Evolutionary conservation across 2,888 invertebrate genomes (phyloP), one percentile per base, ranked within the genome.

Genomic region (Sceliomorpha sp.): DNA sequence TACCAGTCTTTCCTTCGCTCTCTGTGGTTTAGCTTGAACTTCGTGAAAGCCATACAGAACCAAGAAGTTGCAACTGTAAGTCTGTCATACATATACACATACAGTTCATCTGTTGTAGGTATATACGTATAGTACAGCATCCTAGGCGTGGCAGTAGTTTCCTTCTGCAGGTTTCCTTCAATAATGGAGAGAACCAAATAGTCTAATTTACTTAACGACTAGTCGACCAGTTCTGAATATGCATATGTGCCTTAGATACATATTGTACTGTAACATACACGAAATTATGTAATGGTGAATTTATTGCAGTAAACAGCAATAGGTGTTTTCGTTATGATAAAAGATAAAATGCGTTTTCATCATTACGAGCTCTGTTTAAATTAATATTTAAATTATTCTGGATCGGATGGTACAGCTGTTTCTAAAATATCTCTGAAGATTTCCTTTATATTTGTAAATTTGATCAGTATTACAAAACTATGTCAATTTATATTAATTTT

Each of bases 171-270:
- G 70, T 72, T 80, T 76, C 75, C 73, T 72, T 79, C 74, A 74
- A 81, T 80, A 82, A 80, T 77, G 75, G 76, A 79, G 51, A 73
- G 70, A 58, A 73, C 76, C 74, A 77, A 81, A 81, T 81, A 73
- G 81, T 79, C 77, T 77, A 79, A 82, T 83, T 82, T 75, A 76
- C 73, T 64, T 74, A 56, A 60, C 66, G 74, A 75, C 74, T 73
- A 69, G 64, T 72, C 72, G 74, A 69, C 74, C 72, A 60, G 66
- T 47, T 47, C 63, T 75, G 78, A 77, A 79, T 80, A 77, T 80
- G 73, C 74, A 78, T 77, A 66, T 62, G 75, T 67, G 67, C 53
- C 47, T 51, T 44, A 40, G 40, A 47, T 50, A 39, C 60, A 36
- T 56, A 67, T 50, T 45, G 31, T 20, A 37, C 32, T 53, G 45